A percentile compares a stretch with the other conserved stretches of the same genome.
Conservation (phyloP, 2,113 vertebrate species). For the Steatornis caripensis region DNA sequence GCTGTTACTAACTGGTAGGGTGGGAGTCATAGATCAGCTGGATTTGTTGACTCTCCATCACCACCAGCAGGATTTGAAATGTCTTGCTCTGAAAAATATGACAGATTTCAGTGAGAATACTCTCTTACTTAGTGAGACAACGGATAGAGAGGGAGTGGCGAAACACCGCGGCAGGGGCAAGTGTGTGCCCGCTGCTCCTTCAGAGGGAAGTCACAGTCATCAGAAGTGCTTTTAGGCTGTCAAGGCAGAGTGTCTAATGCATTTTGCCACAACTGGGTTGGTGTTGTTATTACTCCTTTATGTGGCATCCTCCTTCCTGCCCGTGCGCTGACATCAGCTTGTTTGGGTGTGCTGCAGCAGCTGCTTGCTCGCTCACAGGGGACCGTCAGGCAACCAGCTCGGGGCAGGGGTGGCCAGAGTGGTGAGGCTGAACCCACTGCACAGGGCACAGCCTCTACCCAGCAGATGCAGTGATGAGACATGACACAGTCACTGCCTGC, state of each 20-base stretch:
- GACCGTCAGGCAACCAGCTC: rapidly evolving
- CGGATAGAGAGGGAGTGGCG: not conserved
- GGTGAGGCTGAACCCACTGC: not conserved
- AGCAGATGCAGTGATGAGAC: not conserved
- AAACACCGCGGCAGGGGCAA: not conserved
- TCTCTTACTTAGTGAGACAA: not conserved
- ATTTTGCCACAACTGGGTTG: constrained; percentile 12
- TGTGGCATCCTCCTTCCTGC: not conserved
- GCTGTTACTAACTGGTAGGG: not conserved
- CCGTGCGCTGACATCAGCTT: rapidly evolving
- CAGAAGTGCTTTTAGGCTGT: not conserved
- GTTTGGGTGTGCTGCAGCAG: not conserved
- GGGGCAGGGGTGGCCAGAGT: not conserved
- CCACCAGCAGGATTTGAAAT: not conserved
- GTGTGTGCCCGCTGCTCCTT: rapidly evolving
- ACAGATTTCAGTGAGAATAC: not conserved
- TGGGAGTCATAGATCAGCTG: not conserved
- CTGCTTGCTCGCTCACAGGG: rapidly evolving
- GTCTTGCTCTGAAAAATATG: not conserved
- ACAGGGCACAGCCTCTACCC: rapidly evolving
- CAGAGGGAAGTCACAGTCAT: not conserved
- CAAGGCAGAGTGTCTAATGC: not conserved
- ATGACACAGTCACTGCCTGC: rapidly evolving
- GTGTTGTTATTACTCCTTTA: not conserved
- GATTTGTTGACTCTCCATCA: not conserved